Evolutionary conservation across 2,888 invertebrate genomes (phyloP), one percentile per base, ranked within the genome.

Genomic region (Hanleya hanleyi): DNA sequence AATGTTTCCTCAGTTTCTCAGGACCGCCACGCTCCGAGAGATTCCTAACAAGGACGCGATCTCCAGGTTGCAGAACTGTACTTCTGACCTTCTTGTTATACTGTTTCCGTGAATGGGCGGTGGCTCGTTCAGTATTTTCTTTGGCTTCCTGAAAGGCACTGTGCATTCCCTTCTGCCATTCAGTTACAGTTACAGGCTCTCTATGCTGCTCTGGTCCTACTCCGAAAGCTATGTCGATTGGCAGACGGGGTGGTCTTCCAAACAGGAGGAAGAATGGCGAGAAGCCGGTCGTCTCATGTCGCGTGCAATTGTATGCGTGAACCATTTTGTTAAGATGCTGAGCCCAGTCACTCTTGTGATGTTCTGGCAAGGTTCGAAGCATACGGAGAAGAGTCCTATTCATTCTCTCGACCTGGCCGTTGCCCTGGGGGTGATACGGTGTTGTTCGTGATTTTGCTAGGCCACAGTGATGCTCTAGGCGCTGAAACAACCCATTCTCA

Each of bases 291-390:
- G 57, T 35, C 18, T 67, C 67, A 50, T 67, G 22, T 6, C 50
- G 5, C 29, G 50, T 67, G 50, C 67, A 49, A 26, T 67, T 67
- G 22, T 67, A 67, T 1, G 67, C 49, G 50, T 49, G 67, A 12
- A 50, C 50, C 50, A 67, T 29, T 26, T 49, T 47, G 35, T 67
- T 67, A 29, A 67, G 32, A 36, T 67, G 67, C 18, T 47, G 32
- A 26, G 22, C 35, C 67, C 67, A 67, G 18, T n/a, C n/a, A n/a
- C n/a, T n/a, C n/a, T n/a, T n/a, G n/a, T n/a, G n/a, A n/a, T n/a
- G n/a, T 67, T 49, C 36, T 36, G 36, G 35, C 3, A 64, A n/a
- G 15, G 64, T 64, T 37, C 64, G 15, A 15, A 64, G 37, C 50
- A 49, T 67, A 18, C 50, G 32, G 12, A 67, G 50, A 15, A 67